These are phyloP conservation scores for Ammospiza nelsoni DNA, from an alignment of 2,113 vertebrate species.

Conservation along the genomic window DNA sequence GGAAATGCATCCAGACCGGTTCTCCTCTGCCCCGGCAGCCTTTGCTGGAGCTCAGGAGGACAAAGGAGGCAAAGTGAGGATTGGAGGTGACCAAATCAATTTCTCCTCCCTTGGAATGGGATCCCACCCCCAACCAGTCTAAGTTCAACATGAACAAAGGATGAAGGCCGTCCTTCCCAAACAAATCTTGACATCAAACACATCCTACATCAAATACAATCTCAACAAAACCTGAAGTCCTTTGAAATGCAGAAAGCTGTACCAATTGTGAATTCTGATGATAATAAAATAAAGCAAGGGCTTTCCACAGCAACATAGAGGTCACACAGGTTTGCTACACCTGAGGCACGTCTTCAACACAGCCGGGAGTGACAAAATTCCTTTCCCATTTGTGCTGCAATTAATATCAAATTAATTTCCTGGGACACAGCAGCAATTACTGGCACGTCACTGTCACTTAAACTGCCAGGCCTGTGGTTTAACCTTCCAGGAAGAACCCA, in stretches of 20 bases:
- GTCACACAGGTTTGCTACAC: background rate
- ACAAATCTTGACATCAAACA: background rate
- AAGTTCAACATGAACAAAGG: background rate
- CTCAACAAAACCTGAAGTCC: fast-evolving
- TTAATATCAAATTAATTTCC: background rate
- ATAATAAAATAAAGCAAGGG: background rate
- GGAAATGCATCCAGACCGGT: background rate
- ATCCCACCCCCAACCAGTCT: background rate
- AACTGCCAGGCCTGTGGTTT: slow-evolving; percentile 16
- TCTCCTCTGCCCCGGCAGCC: background rate
- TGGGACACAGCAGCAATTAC: background rate
- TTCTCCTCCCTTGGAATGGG: background rate
- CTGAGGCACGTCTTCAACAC: background rate
- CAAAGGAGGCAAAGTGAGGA: background rate
- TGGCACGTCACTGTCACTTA: background rate
- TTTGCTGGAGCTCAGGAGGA: background rate
- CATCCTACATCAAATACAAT: background rate
- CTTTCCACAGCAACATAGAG: background rate
- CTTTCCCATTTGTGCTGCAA: background rate
- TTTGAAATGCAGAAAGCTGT: background rate
- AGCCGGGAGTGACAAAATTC: background rate
- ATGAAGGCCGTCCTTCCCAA: background rate
- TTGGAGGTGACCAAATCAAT: background rate
- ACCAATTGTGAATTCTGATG: background rate
- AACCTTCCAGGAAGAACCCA: slow-evolving; percentile 28